Evolutionary conservation across 2,888 invertebrate genomes (phyloP).

Genomic region (Hypercompe scribonia): DNA sequence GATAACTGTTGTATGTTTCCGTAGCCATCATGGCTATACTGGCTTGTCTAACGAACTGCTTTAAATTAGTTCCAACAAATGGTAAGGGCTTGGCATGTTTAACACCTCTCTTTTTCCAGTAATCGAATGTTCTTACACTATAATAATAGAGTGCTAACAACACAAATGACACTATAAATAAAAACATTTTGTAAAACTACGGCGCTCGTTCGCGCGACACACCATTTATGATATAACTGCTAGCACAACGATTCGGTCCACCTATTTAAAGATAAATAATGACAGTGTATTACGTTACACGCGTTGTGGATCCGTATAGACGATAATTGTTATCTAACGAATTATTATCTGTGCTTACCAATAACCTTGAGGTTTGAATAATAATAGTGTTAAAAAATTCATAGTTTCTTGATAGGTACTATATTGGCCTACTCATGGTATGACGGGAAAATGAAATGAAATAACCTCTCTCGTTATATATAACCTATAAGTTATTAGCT

Average conservation of each 20-base stretch:
- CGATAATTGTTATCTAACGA: neutral
- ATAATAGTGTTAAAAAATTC: neutral
- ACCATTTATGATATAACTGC: constrained; percentile 29
- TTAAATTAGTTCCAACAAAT: constrained; percentile 69
- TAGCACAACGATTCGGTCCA: neutral
- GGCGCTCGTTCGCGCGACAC: constrained; percentile 14
- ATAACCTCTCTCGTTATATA: too few relatives aligned
- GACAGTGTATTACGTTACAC: neutral
- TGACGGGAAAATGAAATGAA: neutral
- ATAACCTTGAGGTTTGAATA: neutral
- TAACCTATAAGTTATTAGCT: too few relatives aligned
- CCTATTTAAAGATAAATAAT: constrained; percentile 12
- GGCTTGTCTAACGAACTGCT: constrained; percentile 66
- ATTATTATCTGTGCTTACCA: neutral
- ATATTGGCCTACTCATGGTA: too few relatives aligned
- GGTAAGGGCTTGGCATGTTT: constrained; percentile 73
- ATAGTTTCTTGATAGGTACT: neutral
- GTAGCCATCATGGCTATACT: constrained; percentile 75
- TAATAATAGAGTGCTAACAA: constrained; percentile 64
- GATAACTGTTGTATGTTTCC: constrained; percentile 70
- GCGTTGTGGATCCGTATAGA: constrained; percentile 3
- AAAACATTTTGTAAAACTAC: constrained; percentile 53
- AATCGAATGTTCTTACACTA: constrained; percentile 67
- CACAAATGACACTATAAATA: constrained; percentile 52
- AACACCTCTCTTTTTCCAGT: constrained; percentile 74